Conservation (phyloP, 2,888 invertebrate genomes). For the Hydropsyche betteni region DNA sequence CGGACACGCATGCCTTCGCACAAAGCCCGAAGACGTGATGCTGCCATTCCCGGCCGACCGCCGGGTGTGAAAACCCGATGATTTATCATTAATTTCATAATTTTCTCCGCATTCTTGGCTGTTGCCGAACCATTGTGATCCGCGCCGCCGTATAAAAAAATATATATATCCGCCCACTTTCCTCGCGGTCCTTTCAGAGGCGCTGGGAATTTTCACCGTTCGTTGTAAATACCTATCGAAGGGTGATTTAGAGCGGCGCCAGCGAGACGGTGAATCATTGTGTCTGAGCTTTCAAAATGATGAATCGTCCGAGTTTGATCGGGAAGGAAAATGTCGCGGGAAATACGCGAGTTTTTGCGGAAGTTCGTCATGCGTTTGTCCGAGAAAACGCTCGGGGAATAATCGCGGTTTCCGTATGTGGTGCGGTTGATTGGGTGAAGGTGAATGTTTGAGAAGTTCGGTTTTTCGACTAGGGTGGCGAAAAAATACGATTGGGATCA, state of each 20-base stretch:
- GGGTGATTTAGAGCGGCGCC: constrained; percentile 44
- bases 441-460: background rate
- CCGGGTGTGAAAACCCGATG: constrained; percentile 13
- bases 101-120: constrained; percentile 46
- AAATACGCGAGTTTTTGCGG: constrained; percentile 24
- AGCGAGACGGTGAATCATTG: constrained; percentile 43
- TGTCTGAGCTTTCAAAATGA: constrained; percentile 4
- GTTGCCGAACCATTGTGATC: constrained; percentile 14
- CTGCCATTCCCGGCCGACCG: constrained; percentile 10
- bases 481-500: constrained; percentile 2
- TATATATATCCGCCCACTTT: constrained; percentile 40
- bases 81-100: constrained; percentile 41
- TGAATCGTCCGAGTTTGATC: constrained; percentile 3
- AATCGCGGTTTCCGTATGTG: background rate
- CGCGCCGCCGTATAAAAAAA: background rate
- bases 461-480: constrained; percentile 12
- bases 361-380: constrained; percentile 1
- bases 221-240: constrained; percentile 33
- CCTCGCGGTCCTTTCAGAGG: constrained; percentile 37
- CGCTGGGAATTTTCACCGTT: constrained; percentile 48
- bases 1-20: constrained; percentile 8
- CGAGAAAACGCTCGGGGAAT: background rate
- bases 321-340: constrained; percentile 24
- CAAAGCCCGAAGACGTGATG: background rate
- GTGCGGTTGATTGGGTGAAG: background rate